Percentiles rank a stretch among this genome's conserved stretches.
Evolutionary conservation across 2,797 vertebrate species (phyloP).

Genomic region (Cyprinodon diabolis): DNA sequence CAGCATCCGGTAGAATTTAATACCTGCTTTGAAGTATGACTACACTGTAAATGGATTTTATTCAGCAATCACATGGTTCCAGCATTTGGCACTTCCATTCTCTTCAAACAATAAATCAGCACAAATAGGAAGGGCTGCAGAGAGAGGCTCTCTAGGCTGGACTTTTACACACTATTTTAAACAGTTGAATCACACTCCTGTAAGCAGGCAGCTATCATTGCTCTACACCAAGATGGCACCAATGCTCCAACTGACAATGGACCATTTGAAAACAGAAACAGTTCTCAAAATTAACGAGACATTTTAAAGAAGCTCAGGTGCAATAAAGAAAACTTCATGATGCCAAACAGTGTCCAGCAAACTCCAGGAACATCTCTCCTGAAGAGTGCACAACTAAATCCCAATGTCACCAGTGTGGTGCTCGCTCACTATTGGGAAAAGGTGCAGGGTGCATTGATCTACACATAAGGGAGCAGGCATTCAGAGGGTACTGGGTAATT

Average conservation of each 20-base stretch:
- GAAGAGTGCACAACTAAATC: background rate
- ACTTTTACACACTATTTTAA: conserved; percentile 56
- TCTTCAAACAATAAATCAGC: conserved; percentile 59
- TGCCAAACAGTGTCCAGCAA: background rate
- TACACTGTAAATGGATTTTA: conserved; percentile 52
- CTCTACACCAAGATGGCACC: background rate
- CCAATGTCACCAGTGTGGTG: background rate
- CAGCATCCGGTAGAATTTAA: conserved; percentile 28
- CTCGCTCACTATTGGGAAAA: background rate
- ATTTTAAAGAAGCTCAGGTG: conserved; percentile 32
- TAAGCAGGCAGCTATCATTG: background rate
- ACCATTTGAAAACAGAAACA: background rate
- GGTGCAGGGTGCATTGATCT: background rate
- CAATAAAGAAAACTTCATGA: background rate
- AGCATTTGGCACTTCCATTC: conserved; percentile 58
- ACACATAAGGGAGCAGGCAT: background rate
- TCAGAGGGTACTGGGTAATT: background rate
- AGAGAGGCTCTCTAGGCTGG: conserved; percentile 17
- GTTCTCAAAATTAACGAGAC: conserved; percentile 66
- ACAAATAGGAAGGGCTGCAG: conserved; percentile 5
- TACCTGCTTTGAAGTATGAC: conserved; percentile 46
- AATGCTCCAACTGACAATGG: background rate
- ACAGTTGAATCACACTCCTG: conserved; percentile 65
- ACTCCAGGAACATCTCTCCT: too few relatives aligned
- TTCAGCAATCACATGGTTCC: conserved; percentile 45